phyloP scores from a whole-genome alignment of 2,888 invertebrate genomes.

The Slavum lentiscoides region DNA sequence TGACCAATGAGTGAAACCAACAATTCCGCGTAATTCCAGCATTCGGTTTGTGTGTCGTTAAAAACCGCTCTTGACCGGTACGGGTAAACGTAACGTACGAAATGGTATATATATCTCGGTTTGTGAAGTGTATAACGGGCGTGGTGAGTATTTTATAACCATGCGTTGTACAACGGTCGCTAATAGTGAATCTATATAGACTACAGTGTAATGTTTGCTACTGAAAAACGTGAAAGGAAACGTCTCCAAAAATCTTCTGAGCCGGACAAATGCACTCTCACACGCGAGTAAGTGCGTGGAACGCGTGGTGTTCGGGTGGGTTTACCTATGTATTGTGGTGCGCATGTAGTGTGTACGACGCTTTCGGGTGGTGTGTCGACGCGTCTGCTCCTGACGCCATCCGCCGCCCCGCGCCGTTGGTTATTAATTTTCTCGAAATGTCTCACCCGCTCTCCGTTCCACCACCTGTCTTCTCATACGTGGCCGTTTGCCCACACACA shows the following conservation, averaged over 20 bases:
- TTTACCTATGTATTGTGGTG: background rate
- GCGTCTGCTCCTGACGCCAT: slow-evolving; percentile 35
- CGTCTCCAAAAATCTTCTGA: background rate
- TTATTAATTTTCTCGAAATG: slow-evolving; percentile 41
- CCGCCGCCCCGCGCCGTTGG: background rate
- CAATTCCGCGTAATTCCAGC: no score
- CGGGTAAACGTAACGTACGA: slow-evolving; percentile 17
- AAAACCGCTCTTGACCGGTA: slow-evolving; percentile 3
- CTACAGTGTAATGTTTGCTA: background rate
- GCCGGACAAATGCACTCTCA: background rate
- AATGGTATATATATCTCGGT: slow-evolving; percentile 10
- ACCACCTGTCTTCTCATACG: background rate
- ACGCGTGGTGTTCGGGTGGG: background rate
- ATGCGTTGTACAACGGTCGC: background rate
- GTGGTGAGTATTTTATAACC: slow-evolving; percentile 35
- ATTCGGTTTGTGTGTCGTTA: slow-evolving; percentile 10
- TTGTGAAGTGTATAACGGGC: slow-evolving; percentile 18
- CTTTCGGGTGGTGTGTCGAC: background rate
- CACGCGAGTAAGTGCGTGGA: background rate
- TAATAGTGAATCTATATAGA: background rate
- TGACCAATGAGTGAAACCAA: no score
- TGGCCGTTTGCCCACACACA: background rate
- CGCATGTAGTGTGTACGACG: no score
- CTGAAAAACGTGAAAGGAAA: background rate
- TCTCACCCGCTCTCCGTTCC: background rate